Base-by-base conservation (phyloP, 2,888 invertebrate genomes). In the Seira musarum region DNA sequence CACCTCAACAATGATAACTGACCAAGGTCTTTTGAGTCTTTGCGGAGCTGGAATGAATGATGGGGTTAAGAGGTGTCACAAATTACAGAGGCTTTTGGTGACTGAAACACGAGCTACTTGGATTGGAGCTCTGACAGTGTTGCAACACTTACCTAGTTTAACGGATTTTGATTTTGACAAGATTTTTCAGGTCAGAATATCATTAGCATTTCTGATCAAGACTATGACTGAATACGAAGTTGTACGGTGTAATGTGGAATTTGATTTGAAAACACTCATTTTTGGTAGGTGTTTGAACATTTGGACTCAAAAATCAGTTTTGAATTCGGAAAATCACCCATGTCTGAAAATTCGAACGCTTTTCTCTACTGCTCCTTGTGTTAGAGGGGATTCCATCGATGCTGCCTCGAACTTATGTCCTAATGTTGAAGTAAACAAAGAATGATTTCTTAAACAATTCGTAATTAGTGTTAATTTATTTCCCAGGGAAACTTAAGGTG, bases 91-190 rank as follows among this genome's bases (percentile, higher is more conserved):
- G 8, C 84, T 89, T 19, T 82, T 86, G 13, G 72, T 88, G 10
- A 84, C 79, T 1, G 88, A 88, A 30, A 88, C 88, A 15, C 79
- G 86, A 53, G 83, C 87, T 2, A 86, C 88, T 0, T 84, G 86
- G 21, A 82, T 86, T 0, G 88, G 88, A 0, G 88, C 88, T 0
- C 78, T 87, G 8, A 85, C 86, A 40, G 86, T 85, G 2, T 80
- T 89, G 0, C 87, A 87, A 35, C 83, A 87, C 49, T 83, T 88
- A 25, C 88, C 88, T 1, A 83, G 83, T 40, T 84, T 89, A 1
- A 82, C 84, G 6, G 87, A 88, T 22, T 87, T 88, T 65, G 89
- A 88, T 64, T 88, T 87, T 73, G 88, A 89, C 24, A 87, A 87
- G 66, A 87, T 88, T 67, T 88, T 88, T 80, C 87, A 88, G 86